Conservation (phyloP, 2,797 vertebrate species). For the Coendou prehensilis region DNA sequence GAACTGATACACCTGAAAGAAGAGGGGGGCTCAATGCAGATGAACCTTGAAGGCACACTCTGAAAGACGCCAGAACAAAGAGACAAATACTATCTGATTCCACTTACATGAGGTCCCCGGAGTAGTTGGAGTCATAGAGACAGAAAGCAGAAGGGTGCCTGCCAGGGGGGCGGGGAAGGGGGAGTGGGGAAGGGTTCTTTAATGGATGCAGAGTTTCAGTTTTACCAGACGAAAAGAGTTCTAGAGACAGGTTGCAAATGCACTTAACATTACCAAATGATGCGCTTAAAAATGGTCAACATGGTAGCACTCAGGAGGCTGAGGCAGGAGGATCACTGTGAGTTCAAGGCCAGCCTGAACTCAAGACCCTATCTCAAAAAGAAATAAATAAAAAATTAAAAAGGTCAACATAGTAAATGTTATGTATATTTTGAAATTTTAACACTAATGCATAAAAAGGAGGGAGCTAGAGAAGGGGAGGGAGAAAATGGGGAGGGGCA, state of each 20-base stretch:
- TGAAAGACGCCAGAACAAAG: neutral
- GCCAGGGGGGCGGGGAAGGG: fast-evolving
- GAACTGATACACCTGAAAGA: neutral
- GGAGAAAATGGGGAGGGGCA: neutral
- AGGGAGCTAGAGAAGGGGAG: neutral
- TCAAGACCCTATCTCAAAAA: neutral
- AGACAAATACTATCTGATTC: neutral
- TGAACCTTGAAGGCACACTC: neutral
- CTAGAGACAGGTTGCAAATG: neutral
- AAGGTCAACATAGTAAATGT: neutral
- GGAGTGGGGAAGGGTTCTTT: neutral
- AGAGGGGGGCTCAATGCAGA: fast-evolving
- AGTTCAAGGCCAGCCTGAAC: neutral
- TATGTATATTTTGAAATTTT: neutral
- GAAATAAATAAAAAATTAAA: neutral
- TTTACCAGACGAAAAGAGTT: neutral
- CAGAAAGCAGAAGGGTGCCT: fast-evolving
- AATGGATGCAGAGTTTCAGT: neutral
- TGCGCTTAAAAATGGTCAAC: neutral
- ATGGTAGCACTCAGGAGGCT: neutral
- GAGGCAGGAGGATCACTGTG: neutral
- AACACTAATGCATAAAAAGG: neutral
- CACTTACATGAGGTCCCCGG: fast-evolving
- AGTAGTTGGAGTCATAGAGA: fast-evolving
- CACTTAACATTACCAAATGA: too few relatives aligned